Conservation (phyloP, 1,140 invertebrate genomes). For the Conus betulinus region DNA sequence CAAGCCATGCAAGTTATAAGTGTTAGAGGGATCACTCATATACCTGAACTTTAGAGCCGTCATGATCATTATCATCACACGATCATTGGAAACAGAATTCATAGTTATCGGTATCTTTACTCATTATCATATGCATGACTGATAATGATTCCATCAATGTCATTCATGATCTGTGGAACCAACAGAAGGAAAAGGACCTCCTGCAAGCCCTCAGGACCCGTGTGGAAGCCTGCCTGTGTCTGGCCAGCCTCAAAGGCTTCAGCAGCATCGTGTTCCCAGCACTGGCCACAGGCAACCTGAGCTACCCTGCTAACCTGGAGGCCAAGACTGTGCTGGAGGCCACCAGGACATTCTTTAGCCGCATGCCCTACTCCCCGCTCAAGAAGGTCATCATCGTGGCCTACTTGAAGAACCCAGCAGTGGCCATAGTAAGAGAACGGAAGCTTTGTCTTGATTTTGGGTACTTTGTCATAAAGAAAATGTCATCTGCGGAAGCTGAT, state of each 20-base stretch:
- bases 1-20: too few species aligned
- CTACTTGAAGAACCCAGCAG: not conserved
- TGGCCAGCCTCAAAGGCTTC: conserved; percentile 7
- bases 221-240: not conserved
- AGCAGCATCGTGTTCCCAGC: conserved; percentile 2
- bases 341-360: not conserved
- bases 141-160: too few species aligned
- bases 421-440: not conserved
- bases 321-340: not conserved
- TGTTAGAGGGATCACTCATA: too few species aligned
- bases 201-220: not conserved
- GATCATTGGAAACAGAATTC: too few species aligned
- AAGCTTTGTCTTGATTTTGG: not conserved
- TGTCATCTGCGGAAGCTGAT: too few species aligned
- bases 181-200: not conserved
- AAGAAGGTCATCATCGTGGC: not conserved
- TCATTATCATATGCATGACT: too few species aligned
- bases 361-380: conserved; percentile 1
- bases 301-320: not conserved
- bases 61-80: too few species aligned
- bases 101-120: too few species aligned
- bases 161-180: too few species aligned
- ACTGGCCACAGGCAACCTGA: not conserved
- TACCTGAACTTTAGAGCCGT: too few species aligned
- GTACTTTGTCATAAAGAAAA: not conserved